Percentiles rank a stretch among this genome's conserved stretches.
These are phyloP conservation scores for Trichechus manatus DNA, from an alignment of 2,113 vertebrate genomes.

Conservation along the genomic window DNA sequence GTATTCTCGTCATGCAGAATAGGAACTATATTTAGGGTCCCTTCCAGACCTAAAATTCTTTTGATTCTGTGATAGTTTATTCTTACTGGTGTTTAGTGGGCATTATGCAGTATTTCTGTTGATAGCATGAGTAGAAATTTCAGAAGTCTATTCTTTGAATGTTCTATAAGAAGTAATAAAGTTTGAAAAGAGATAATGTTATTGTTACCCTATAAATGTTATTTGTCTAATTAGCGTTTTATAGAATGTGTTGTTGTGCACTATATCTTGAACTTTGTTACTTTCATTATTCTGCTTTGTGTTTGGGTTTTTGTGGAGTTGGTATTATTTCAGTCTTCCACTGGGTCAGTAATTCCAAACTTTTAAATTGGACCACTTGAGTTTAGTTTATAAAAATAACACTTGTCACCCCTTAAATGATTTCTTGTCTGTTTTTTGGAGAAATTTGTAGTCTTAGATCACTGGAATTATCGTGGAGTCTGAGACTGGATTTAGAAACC, in stretches of 20 bases:
- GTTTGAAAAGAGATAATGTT: conserved; percentile 24
- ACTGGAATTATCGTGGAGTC: background rate
- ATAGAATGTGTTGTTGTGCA: conserved; percentile 4
- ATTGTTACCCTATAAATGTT: background rate
- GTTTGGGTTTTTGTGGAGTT: conserved; percentile 48
- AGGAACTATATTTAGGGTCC: background rate
- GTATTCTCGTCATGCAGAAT: conserved; percentile 48
- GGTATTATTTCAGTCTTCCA: background rate
- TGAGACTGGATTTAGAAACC: conserved; percentile 39
- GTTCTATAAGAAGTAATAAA: conserved; percentile 43
- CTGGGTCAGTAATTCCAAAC: conserved; percentile 5
- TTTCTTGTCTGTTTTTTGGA: background rate
- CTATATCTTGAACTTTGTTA: background rate
- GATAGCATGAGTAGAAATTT: conserved; percentile 30
- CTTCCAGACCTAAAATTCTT: conserved; percentile 7
- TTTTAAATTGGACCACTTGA: conserved; percentile 17
- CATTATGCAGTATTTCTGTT: conserved; percentile 32
- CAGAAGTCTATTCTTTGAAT: conserved; percentile 7
- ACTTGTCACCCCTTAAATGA: background rate
- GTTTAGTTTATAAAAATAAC: conserved; percentile 46
- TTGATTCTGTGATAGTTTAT: conserved; percentile 53
- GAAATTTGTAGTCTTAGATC: conserved; percentile 45
- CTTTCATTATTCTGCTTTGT: conserved; percentile 16
- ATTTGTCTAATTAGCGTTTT: conserved; percentile 17
- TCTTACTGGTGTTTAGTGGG: background rate